phyloP scores from a whole-genome alignment of 2,888 invertebrate genomes.

The Dynastes maya region DNA sequence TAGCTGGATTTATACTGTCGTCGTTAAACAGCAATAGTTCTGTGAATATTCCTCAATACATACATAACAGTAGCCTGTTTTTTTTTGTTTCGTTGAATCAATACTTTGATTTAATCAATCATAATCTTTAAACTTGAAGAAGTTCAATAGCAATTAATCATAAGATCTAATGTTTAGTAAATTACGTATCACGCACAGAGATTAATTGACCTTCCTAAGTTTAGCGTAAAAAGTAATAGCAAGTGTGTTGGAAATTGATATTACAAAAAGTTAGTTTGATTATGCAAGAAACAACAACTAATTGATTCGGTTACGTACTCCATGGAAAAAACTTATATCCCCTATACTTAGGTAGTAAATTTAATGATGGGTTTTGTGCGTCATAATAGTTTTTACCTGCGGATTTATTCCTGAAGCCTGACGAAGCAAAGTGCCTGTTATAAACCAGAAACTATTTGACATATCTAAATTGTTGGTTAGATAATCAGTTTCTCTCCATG shows the following conservation, averaged over 20 bases:
- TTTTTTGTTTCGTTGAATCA: too few species aligned
- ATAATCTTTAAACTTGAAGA: background rate
- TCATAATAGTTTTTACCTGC: constrained; percentile 67
- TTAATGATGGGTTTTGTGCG: constrained; percentile 30
- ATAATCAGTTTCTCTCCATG: constrained; percentile 64
- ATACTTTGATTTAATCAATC: background rate
- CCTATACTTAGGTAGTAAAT: background rate
- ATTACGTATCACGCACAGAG: constrained; percentile 11
- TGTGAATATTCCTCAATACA: too few species aligned
- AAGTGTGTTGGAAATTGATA: background rate
- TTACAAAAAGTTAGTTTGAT: background rate
- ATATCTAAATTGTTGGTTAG: constrained; percentile 76
- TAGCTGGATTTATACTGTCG: too few species aligned
- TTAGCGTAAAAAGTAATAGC: background rate
- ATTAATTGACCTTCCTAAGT: constrained; percentile 20
- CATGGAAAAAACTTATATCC: too few species aligned
- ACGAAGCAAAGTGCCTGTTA: constrained; percentile 78
- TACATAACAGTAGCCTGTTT: too few species aligned
- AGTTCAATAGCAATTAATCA: constrained; percentile 19
- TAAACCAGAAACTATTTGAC: constrained; percentile 80
- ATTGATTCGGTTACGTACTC: too few species aligned
- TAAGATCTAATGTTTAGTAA: constrained; percentile 16
- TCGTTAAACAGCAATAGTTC: too few species aligned
- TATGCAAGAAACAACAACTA: too few species aligned
- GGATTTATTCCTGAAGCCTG: constrained; percentile 77